Conservation (phyloP, 2,113 vertebrate genomes). For the Antigone vipio region DNA sequence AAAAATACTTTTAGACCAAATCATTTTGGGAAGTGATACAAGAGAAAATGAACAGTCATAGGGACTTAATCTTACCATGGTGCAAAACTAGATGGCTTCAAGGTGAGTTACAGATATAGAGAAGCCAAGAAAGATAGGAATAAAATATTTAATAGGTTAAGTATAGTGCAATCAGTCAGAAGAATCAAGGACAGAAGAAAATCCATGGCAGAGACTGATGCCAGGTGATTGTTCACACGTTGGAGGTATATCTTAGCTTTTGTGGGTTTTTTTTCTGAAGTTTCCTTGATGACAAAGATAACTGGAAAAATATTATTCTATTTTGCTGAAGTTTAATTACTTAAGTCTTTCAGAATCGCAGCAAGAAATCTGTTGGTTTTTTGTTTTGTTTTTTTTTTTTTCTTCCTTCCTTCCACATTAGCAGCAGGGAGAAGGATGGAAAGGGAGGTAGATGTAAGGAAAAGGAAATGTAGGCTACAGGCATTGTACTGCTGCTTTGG, state of each 20-base stretch:
- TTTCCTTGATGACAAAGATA: not conserved
- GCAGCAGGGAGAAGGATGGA: not conserved
- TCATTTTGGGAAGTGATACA: not conserved
- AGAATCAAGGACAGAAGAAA: constrained; percentile 69
- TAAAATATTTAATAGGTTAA: constrained; percentile 82
- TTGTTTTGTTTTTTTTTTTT: not conserved
- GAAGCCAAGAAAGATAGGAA: constrained; percentile 72
- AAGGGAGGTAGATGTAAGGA: not conserved
- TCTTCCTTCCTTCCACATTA: rapidly evolving
- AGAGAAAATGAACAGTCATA: not conserved
- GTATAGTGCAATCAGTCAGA: constrained; percentile 62
- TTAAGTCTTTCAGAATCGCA: not conserved
- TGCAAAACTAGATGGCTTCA: constrained; percentile 10
- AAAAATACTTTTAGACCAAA: not conserved
- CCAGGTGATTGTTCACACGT: constrained; percentile 48
- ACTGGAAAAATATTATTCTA: not conserved
- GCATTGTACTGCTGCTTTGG: not conserved
- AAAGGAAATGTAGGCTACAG: not conserved
- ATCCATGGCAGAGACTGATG: constrained; percentile 70
- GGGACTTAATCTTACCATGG: not conserved
- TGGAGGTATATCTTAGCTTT: not conserved
- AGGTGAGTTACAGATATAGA: constrained; percentile 68
- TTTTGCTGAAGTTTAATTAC: not conserved
- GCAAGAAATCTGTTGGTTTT: not conserved
- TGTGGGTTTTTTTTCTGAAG: not conserved